Evolutionary conservation across 2,113 vertebrate genomes (phyloP), one percentile per base, ranked within the genome.

Genomic region (Callospermophilus lateralis): DNA sequence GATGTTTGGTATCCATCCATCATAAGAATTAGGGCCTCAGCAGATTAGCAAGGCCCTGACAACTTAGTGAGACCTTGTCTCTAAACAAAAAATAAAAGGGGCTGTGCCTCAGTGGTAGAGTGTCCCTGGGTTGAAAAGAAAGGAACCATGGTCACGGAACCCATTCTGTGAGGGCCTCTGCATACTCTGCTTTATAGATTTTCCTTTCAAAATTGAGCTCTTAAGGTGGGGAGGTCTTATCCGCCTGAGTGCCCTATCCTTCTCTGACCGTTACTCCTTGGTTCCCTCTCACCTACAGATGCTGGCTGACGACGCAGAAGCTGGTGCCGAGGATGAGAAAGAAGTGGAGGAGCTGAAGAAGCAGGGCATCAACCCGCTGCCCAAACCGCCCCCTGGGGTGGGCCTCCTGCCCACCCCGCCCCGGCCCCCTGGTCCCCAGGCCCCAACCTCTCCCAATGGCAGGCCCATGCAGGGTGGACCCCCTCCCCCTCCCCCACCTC

Each of bases 331-430:
- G 96, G 99, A 99, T 0, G 99, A 99, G 97, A 99, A 99, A 96
- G 99, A 99, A 90, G 99, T 99, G 4, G 99, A 99, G 94, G 99
- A 99, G 84, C 98, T 99, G n/a, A 99, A 99, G 96, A 99, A 99
- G 93, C 99, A 99, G 88, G 99, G 99, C 58, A 99, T 99, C 97
- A 99, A 99, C 72, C 99, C 99, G 2, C 98, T 99, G 32, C 99
- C 99, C 8, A 99, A 99, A 93, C 99, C 99, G 0, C 99, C 99
- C 0, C 99, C 99, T 0, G 99, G 99, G 0, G 99, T 99, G 10
- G 99, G 99, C 0, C 98, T 99, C 89, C 98, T 99, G 65, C 99
- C 99, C 45, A 99, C 99, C 0, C 99, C 99, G 0, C 98, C 98
- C 93, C 99, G 89, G 0, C 99, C 99, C 3, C 99, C 99, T 0